Conservation (phyloP, 2,888 invertebrate genomes). For the Sesia bembeciformis region DNA sequence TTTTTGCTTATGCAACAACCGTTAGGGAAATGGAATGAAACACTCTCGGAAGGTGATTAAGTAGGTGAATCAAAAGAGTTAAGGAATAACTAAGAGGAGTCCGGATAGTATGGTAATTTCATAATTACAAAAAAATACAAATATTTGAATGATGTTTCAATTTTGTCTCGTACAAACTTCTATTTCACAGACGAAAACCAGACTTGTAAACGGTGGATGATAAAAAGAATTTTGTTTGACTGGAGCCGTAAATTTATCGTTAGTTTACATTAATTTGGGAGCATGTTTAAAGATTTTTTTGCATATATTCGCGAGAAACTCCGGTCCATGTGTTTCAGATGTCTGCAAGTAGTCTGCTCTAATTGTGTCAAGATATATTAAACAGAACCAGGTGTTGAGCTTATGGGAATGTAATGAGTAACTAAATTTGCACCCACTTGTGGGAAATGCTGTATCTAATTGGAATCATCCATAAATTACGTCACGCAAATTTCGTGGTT, state of each 20-base stretch:
- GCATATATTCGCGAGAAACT: background rate
- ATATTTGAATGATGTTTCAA: no score
- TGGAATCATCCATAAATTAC: no score
- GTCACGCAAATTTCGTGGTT: no score
- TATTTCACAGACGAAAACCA: background rate
- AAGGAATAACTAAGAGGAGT: no score
- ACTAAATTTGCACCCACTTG: background rate
- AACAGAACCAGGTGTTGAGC: constrained; percentile 3
- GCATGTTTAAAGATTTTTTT: background rate
- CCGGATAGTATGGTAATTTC: no score
- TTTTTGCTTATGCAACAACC: no score
- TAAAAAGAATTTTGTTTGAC: constrained; percentile 3
- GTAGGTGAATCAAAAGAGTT: no score
- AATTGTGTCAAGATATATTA: background rate
- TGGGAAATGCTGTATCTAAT: no score
- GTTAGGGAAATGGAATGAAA: no score
- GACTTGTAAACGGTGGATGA: background rate
- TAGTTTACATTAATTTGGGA: constrained; percentile 1
- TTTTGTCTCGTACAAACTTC: no score
- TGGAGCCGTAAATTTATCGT: constrained; percentile 2
- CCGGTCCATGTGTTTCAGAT: background rate
- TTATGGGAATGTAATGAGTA: constrained; percentile 15
- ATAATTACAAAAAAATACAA: no score
- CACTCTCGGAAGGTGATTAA: no score
- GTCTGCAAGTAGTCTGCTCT: background rate